Evolutionary conservation across 1,140 invertebrate genomes (phyloP).

Genomic region (Glossosoma conforme): DNA sequence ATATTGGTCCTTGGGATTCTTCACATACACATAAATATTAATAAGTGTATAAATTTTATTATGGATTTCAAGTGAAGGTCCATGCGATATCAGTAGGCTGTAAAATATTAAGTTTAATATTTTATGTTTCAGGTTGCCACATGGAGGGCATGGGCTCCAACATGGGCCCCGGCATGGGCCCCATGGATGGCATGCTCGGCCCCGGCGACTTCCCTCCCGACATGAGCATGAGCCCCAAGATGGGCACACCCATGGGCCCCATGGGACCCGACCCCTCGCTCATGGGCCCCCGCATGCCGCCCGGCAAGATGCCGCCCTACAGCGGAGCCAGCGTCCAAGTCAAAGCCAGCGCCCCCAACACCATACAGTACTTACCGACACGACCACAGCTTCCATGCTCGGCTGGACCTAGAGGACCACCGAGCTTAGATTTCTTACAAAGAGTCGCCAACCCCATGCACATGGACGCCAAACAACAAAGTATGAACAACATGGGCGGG

Average conservation of each 20-base stretch:
- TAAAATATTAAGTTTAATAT: not conserved
- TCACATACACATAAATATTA: not conserved
- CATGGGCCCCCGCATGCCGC: constrained; percentile 49
- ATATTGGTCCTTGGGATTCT: too few relatives aligned
- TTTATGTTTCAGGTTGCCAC: constrained; percentile 41
- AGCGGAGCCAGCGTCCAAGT: constrained; percentile 86
- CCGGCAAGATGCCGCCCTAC: constrained; percentile 60
- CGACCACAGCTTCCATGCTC: constrained; percentile 69
- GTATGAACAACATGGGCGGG: constrained; percentile 68
- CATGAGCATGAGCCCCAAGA: constrained; percentile 55
- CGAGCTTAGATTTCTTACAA: constrained; percentile 88
- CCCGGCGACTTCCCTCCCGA: constrained; percentile 49
- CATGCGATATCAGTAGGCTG: not conserved
- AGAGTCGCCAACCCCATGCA: constrained; percentile 76
- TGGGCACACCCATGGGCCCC: constrained; percentile 51
- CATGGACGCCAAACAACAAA: constrained; percentile 65
- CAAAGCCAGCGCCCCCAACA: constrained; percentile 94
- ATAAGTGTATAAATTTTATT: not conserved
- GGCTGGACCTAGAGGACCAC: constrained; percentile 67
- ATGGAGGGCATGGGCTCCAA: constrained; percentile 51
- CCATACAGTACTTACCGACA: constrained; percentile 95
- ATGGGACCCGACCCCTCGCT: constrained; percentile 44
- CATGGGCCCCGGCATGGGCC: constrained; percentile 44
- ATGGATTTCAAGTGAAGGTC: not conserved
- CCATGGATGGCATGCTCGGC: constrained; percentile 49